Percentiles rank a stretch among this genome's conserved stretches.
These are phyloP conservation scores for Delphinapterus leucas DNA, from an alignment of 2,113 vertebrate species.

Conservation along the genomic window DNA sequence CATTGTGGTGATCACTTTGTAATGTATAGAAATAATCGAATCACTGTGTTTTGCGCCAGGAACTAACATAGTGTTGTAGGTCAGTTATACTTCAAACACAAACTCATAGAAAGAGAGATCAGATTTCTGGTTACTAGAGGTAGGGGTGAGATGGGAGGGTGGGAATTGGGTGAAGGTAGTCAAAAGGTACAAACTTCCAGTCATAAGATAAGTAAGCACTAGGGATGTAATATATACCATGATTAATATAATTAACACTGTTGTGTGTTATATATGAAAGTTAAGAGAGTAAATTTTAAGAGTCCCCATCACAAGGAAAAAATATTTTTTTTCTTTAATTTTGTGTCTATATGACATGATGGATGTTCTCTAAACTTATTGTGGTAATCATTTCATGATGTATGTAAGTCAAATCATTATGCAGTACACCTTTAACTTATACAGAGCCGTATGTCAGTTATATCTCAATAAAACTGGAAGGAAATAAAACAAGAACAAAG, in stretches of 20 bases:
- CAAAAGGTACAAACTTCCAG: neutral
- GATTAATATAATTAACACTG: neutral
- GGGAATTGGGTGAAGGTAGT: neutral
- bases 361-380: neutral
- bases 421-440: neutral
- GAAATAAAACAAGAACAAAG: neutral
- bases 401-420: neutral
- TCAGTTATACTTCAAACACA: neutral
- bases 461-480: neutral
- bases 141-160: neutral
- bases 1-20: neutral
- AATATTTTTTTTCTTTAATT: neutral
- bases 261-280: neutral
- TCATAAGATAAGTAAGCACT: neutral
- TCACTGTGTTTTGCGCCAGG: neutral
- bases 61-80: neutral
- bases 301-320: neutral
- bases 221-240: neutral
- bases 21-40: neutral
- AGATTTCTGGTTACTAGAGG: neutral
- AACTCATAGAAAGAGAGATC: neutral
- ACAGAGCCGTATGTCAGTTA: neutral
- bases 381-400: neutral
- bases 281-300: neutral
- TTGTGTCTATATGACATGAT: neutral